Evolutionary conservation across 2,113 vertebrate genomes (phyloP).

Genomic region (Megaceryle maxima): DNA sequence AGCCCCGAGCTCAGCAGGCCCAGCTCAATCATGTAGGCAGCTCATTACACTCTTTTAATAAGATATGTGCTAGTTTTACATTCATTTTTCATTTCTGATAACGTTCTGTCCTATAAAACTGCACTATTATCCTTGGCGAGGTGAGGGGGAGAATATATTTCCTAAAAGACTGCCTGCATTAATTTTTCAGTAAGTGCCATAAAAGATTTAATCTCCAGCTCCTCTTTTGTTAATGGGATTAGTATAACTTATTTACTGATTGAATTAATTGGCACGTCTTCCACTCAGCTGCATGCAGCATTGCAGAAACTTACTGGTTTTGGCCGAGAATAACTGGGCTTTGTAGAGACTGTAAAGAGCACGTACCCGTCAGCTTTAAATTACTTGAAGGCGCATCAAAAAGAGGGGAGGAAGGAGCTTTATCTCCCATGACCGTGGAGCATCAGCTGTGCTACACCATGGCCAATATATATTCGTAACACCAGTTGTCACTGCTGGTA

Average conservation of each 20-base stretch:
- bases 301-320: background rate
- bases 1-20: background rate
- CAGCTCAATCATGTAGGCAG: background rate
- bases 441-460: fast-evolving
- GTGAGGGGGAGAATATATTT: constrained; percentile 28
- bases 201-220: constrained; percentile 59
- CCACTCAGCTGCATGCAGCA: background rate
- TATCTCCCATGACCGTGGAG: background rate
- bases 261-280: constrained; percentile 40
- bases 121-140: background rate
- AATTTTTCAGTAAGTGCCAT: constrained; percentile 48
- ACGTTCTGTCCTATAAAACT: background rate
- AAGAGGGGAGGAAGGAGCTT: background rate
- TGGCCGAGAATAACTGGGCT: background rate
- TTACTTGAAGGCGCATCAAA: background rate
- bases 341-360: background rate
- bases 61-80: constrained; percentile 36
- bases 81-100: constrained; percentile 16
- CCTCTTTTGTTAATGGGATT: constrained; percentile 58
- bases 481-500: background rate
- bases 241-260: constrained; percentile 58
- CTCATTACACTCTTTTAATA: constrained; percentile 53
- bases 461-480: fast-evolving
- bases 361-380: background rate
- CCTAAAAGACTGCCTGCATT: constrained; percentile 32